Evolutionary conservation across 1,140 invertebrate genomes (phyloP).

Genomic region (Carposina sasakii): DNA sequence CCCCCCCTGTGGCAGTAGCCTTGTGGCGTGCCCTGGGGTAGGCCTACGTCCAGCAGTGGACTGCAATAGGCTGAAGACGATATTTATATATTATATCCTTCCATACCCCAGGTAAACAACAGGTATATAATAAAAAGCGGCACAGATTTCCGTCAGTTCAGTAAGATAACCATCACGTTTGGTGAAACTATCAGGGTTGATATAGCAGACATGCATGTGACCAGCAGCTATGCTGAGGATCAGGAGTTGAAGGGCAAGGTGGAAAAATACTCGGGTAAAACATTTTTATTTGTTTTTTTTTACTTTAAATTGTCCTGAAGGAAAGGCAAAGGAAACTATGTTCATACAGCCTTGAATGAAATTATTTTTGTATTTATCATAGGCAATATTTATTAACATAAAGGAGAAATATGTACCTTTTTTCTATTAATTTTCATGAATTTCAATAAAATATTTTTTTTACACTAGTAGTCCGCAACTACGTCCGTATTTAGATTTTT

Average conservation of each 20-base stretch:
- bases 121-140: slow-evolving; percentile 92
- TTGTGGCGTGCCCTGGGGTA: no score
- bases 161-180: slow-evolving; percentile 82
- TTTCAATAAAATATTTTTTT: no score
- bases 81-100: slow-evolving; percentile 3
- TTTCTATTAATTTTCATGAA: no score
- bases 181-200: slow-evolving; percentile 69
- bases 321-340: no score
- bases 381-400: no score
- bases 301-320: no score
- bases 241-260: slow-evolving; percentile 79
- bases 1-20: no score
- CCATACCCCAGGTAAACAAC: slow-evolving; percentile 78
- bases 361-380: no score
- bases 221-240: slow-evolving; percentile 83
- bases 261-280: slow-evolving; percentile 79
- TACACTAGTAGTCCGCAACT: no score
- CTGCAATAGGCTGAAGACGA: neutral
- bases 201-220: slow-evolving; percentile 83
- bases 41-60: neutral
- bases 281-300: slow-evolving; percentile 22
- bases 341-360: no score
- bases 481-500: no score
- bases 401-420: no score
- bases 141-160: slow-evolving; percentile 92